Base-by-base conservation (phyloP, 2,888 invertebrate genomes). In the Autographa pulchrina region DNA sequence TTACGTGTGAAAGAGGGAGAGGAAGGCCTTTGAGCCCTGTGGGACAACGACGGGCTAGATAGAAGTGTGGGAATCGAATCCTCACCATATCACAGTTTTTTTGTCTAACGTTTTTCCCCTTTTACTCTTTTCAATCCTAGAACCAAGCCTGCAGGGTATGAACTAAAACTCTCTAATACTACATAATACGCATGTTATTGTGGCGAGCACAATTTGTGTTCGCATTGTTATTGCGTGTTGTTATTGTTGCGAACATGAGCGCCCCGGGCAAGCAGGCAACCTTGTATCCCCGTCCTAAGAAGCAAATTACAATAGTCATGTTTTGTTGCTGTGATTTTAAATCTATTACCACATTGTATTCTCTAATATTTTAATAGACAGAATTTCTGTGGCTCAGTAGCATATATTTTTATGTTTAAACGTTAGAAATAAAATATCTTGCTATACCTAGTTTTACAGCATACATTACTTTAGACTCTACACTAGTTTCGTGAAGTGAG, bases 381-480 rank as follows among this genome's bases (percentile, higher is more conserved):
- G 0, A 54, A 2, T 20, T 9, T n/a, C 2, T 14, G 2, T 54
- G 54, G 11, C 1, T 54, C 20, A 54, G 18, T 18, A 18, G 20
- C 3, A 54, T 1, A 9, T 54, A 9, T 18, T 54, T 52, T 52
- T 20, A 18, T 54, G 54, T 11, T 2, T 54, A n/a, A 48, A n/a
- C n/a, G n/a, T 48, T n/a, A 16, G 6, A 48, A 6, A 48, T 48
- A 6, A 48, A n/a, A 16, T 25, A 25, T 25, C 25, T 25, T 25
- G 25, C 25, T 25, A 2, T 25, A 25, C 25, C 25, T 25, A 25
- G 48, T 56, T 13, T n/a, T n/a, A n/a, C 48, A 48, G n/a, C 48
- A n/a, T n/a, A 20, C 59, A 79, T 73, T 79, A 81, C 74, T 71
- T n/a, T 76, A 59, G 62, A 75, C 52, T 58, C 48, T 60, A 25